phyloP scores from a whole-genome alignment of 2,888 invertebrate species.

The Drosophila paracracens region DNA sequence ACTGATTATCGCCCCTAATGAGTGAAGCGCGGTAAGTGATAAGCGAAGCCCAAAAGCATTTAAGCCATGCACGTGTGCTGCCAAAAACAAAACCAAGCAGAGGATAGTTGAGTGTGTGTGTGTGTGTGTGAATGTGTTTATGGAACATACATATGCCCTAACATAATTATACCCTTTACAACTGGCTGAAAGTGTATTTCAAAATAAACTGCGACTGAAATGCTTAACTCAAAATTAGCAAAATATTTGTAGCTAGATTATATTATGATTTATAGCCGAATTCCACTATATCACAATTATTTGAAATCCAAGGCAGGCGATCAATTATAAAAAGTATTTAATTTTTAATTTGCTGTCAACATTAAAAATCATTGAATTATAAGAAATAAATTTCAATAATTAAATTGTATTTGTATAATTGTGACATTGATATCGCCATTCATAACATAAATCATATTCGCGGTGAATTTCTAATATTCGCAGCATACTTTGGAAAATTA shows the following conservation, averaged over 20 bases:
- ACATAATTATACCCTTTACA: conserved; percentile 30
- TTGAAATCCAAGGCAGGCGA: neutral
- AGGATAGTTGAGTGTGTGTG: conserved; percentile 3
- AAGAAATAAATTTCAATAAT: neutral
- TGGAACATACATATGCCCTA: neutral
- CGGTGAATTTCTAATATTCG: neutral
- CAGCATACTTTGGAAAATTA: too few species aligned
- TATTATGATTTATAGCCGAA: neutral
- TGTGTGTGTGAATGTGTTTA: neutral
- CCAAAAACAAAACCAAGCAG: conserved; percentile 21
- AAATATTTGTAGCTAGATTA: neutral
- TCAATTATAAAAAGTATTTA: neutral
- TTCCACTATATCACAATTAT: neutral
- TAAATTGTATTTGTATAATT: too few species aligned
- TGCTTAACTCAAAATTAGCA: neutral
- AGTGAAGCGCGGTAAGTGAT: conserved; percentile 60
- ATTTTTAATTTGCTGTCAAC: neutral
- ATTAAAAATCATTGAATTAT: neutral
- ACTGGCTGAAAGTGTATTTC: neutral
- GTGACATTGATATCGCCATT: neutral
- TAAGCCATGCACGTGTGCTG: conserved; percentile 62
- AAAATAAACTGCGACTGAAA: neutral
- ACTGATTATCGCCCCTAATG: conserved; percentile 70
- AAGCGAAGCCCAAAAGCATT: conserved; percentile 44
- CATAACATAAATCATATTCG: neutral